These are phyloP conservation scores for Octopus bimaculoides DNA, from an alignment of 1,140 invertebrate genomes.

Conservation along the genomic window DNA sequence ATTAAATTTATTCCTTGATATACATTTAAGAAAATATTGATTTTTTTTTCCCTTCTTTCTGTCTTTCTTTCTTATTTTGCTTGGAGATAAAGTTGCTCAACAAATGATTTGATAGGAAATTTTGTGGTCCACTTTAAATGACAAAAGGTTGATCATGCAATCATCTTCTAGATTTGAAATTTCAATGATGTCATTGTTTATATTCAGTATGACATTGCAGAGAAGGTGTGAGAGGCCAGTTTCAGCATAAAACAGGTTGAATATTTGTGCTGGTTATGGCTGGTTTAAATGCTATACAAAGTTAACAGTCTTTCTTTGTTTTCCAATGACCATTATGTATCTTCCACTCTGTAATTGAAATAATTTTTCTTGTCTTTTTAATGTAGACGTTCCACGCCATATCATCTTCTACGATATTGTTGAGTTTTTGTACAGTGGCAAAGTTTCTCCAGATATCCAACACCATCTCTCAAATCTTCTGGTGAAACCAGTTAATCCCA, in stretches of 20 bases:
- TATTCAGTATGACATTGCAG: background rate
- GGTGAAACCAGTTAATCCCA: slow-evolving; percentile 44
- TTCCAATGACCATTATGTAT: background rate
- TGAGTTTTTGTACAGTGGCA: slow-evolving; percentile 50
- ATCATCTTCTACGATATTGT: slow-evolving; percentile 57
- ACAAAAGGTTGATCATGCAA: too few species aligned
- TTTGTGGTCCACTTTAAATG: too few species aligned
- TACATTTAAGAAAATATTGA: background rate
- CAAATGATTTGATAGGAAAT: too few species aligned
- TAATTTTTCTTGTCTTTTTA: background rate
- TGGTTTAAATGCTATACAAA: background rate
- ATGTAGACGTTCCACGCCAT: slow-evolving; percentile 49
- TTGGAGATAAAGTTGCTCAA: too few species aligned
- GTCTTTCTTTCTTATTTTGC: too few species aligned
- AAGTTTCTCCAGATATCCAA: slow-evolving; percentile 43
- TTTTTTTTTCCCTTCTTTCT: too few species aligned
- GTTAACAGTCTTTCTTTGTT: background rate
- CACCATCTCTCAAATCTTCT: slow-evolving; percentile 46
- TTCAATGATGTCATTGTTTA: too few species aligned
- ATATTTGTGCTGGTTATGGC: background rate
- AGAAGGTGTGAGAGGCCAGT: background rate
- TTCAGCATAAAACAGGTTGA: background rate
- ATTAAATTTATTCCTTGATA: background rate
- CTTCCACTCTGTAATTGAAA: background rate
- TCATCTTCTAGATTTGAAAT: too few species aligned